Evolutionary conservation across 1,140 invertebrate genomes (phyloP), one percentile per base, ranked within the genome.

Genomic region (Hesperophylax magnus): DNA sequence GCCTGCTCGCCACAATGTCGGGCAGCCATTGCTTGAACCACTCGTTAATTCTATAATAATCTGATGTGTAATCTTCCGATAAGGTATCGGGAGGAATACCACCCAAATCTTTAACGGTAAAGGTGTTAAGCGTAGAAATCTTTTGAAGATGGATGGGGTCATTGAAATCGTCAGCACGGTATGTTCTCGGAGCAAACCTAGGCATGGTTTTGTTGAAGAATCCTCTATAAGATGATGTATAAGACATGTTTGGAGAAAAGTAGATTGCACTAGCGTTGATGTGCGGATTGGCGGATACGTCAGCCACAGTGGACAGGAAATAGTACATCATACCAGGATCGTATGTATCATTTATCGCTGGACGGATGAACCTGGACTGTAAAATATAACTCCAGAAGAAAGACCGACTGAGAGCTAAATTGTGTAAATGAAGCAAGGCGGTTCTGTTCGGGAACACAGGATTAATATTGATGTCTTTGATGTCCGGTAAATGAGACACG

Each of bases 281-380:
- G 82, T 95, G 94, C 0, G 94, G 94, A 91, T 98, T 98, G 0
- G 97, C 93, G 0, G 97, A 96, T 0, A 99, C 97, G 89, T 99
- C 98, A 0, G 98, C 97, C 0, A 98, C 95, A 0, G 97, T 95
- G 1, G 97, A 98, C 20, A 99, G 90, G 86, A 98, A 98, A 86
- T 98, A 98, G 87, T 99, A 99, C 96, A 99, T 98, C 93, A 99
- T 97, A 76, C 98, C 98, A 0, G 98, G 98, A 90, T 99, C 97
- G 82, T 97, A 96, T 0, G 96, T 96, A 85, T 97, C 96, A 86
- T 97, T 97, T 20, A 96, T 96, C 17, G 95, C 95, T 1, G 96
- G 96, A 58, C 96, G 89, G 82, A 97, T 97, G 84, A 97, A 97
- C 82, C 96, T 90, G 1, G 96, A 96, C 87, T 99, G 98, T 0